Base-by-base conservation (phyloP, 2,888 invertebrate species). In the Nomada goodeniana region DNA sequence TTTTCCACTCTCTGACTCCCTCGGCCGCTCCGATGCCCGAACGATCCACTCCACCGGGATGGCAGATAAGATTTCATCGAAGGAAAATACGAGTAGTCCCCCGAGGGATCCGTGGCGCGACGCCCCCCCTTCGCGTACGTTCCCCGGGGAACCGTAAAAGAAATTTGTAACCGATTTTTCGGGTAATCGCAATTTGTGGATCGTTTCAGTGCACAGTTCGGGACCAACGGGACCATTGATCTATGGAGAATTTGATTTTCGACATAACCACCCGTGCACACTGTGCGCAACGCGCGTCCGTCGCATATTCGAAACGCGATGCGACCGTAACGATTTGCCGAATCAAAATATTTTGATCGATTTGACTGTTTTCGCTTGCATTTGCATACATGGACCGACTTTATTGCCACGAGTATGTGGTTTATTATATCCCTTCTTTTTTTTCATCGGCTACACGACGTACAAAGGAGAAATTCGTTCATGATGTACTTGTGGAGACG, bases 21-120 rank as follows among this genome's bases (percentile, higher is more conserved):
- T 10, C 11, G 1, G 20, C 7, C 52, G 68, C 71, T 36, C 36
- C 36, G 5, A 36, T 36, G 36, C 36, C 36, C 2, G 15, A 9
- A 15, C 29, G n/a, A n/a, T 29, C 26, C 44, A 11, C 50, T 59
- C 29, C 9, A 50, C 15, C 11, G 20, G 55, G 81, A 77, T 61
- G 67, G 18, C 65, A 82, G 83, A 82, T 81, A 83, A 83, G 82
- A 83, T 81, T 81, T 76, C 82, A 59, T 65, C 67, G 61, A 71
- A 50, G 61, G 69, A 73, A 75, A 78, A 67, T 73, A 73, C 69
- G 74, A 79, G 74, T 20, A 60, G 72, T 42, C 60, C 53, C 64
- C 53, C 3, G 52, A 76, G 47, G 23, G 53, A 60, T 59, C 36
- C 42, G 15, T 13, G 2, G 20, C 15, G 60, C 36, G 5, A 44